Evolutionary conservation across 2,888 invertebrate genomes (phyloP), one percentile per base, ranked within the genome.

Genomic region (Acanthococcus lagerstroemiae): DNA sequence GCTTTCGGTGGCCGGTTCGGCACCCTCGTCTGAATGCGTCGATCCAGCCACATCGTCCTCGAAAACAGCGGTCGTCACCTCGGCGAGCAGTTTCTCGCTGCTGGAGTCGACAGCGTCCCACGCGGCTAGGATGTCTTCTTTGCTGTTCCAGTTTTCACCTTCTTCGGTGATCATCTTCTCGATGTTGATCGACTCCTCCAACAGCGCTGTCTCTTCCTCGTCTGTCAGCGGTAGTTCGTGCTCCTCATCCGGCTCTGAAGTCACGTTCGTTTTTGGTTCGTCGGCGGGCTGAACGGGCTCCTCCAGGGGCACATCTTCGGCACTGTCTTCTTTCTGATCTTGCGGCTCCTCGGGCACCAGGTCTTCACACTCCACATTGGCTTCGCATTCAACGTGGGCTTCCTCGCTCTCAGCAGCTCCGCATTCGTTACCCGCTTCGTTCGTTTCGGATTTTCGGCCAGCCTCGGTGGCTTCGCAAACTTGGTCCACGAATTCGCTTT

Each of bases 71-170:
- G 68, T 26, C 1, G 69, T 37, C 17, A 68, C 68, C 61, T 69
- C 66, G 22, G 68, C 67, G 44, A 78, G 69, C 21, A 77, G 75
- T 71, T 78, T 78, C 71, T 79, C 76, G 15, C 78, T 78, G 67
- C 77, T 78, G 3, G 79, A 78, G 72, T 79, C 79, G 24, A 79
- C 79, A 65, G 78, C 76, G 70, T 77, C 77, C 80, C 80, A 80
- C 67, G 71, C 71, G 4, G 72, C 70, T 9, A 27, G 30, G 22
- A 24, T 46, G 17, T 65, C 46, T 19, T 61, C 61, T 56, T 45
- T 25, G n/a, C 21, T 44, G 19, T 56, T 46, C 70, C 77, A 77
- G 70, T 77, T 76, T 65, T 75, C 75, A 46, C 72, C 73, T 73
- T 72, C 63, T 69, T 68, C 45, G 68, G 70, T 58, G 55, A 69